Base-by-base conservation (phyloP, 2,113 vertebrate species). In the Pseudopipra pipra region DNA sequence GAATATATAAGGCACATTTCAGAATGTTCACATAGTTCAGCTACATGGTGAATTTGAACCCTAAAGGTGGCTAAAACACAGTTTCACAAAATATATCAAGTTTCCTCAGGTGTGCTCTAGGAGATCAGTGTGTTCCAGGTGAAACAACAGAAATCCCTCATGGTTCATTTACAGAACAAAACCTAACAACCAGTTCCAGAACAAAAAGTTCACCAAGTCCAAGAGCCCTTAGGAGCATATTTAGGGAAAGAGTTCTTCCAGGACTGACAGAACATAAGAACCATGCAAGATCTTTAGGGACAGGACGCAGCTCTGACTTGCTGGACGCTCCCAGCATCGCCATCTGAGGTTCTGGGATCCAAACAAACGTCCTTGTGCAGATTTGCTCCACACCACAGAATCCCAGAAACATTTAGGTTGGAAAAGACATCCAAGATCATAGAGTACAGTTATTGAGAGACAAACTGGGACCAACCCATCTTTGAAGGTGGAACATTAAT, bases 331-430 rank as follows among this genome's bases (percentile, higher is more conserved):
- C 54, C n/a, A 23, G 47, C 37, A 56, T 0, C 46, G 35, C 33
- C 44, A 30, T n/a, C 62, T 4, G 47, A 86, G 47, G 16, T 20
- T 6, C 59, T 61, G 31, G 56, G 21, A 20, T 23, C 4, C 77
- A 52, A 27, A 15, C 0, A 4, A 14, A 55, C 1, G 4, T 3
- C 17, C 13, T 31, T 1, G 7, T 28, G n/a, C 70, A 25, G 61
- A 21, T 20, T 12, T 28, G 71, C 83, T 68, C 80, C 7, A 19
- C 49, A 51, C 56, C 72, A 56, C 72, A 33, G 35, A 56, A 71
- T 16, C 56, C 72, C 65, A 84, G 43, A 27, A 43, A 20, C 47
- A 58, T 43, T 71, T 5, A 28, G 56, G 14, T 4, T 51, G 56
- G 63, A 49, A 90, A 87, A 90, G 22, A 21, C 27, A 56, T 65